These are phyloP conservation scores for Lagria hirta DNA, from an alignment of 2,888 invertebrate genomes.

Conservation along the genomic window DNA sequence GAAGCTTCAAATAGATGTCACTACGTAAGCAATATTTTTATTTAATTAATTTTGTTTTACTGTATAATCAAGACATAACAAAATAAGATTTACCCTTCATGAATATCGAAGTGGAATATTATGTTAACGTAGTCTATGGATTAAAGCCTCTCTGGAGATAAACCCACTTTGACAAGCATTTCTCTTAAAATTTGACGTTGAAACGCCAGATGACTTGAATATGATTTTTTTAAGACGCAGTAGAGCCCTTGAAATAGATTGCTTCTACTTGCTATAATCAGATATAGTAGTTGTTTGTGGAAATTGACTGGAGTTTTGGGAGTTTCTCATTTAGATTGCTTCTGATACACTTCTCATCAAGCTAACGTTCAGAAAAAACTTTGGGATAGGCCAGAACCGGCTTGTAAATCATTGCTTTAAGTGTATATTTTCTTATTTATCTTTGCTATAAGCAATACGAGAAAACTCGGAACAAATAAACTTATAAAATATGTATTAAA, in stretches of 20 bases:
- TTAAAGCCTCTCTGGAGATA: conserved; percentile 16
- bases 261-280: conserved; percentile 31
- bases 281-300: conserved; percentile 28
- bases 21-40: conserved; percentile 6
- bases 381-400: too few relatives aligned
- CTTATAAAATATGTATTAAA: too few relatives aligned
- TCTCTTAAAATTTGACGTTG: conserved; percentile 4
- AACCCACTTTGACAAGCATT: not conserved
- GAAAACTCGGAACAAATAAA: too few relatives aligned
- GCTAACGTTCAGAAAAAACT: too few relatives aligned
- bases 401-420: too few relatives aligned
- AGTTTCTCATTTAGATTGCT: conserved; percentile 35
- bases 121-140: conserved; percentile 23
- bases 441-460: too few relatives aligned
- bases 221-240: conserved; percentile 25
- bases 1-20: too few relatives aligned
- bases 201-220: conserved; percentile 8
- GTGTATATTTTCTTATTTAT: too few relatives aligned
- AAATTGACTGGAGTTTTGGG: conserved; percentile 36
- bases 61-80: conserved; percentile 20
- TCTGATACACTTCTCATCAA: conserved; percentile 27
- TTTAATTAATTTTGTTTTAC: conserved; percentile 14
- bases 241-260: conserved; percentile 29
- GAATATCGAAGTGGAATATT: conserved; percentile 27
- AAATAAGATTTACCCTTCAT: conserved; percentile 17